These are phyloP conservation scores for Myotis daubentonii DNA, from an alignment of 2,797 vertebrate genomes.

Conservation along the genomic window DNA sequence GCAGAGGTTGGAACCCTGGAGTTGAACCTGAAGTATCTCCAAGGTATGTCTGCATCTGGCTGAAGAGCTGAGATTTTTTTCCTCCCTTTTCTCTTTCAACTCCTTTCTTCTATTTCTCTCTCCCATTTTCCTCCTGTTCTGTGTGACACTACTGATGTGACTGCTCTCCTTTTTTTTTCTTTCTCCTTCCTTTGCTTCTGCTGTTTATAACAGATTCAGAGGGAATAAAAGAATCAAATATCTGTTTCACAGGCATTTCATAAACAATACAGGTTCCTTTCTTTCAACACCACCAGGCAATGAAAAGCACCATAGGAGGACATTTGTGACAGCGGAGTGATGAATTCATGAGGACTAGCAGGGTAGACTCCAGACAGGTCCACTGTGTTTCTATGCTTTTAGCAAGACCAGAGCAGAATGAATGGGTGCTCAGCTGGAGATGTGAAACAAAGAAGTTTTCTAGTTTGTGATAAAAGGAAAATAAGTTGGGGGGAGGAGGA, in stretches of 20 bases:
- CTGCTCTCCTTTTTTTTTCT: neutral
- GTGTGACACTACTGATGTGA: neutral
- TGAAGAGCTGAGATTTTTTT: neutral
- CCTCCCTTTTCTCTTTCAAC: neutral
- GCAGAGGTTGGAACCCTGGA: neutral
- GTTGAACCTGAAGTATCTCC: neutral
- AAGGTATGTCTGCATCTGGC: neutral
- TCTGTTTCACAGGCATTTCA: conserved; percentile 64
- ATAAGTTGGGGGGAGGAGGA: conserved; percentile 13
- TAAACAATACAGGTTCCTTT: conserved; percentile 63
- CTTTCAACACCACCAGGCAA: conserved; percentile 3
- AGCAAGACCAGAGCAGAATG: conserved; percentile 25
- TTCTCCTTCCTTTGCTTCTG: neutral
- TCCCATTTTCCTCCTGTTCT: neutral
- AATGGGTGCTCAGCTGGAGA: conserved; percentile 39
- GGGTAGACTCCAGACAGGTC: conserved; percentile 6
- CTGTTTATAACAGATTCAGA: conserved; percentile 32
- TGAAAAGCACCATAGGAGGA: conserved; percentile 53
- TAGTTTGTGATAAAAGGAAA: conserved; percentile 65
- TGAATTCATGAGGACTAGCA: conserved; percentile 47
- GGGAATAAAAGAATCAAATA: conserved; percentile 47
- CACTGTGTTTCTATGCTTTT: conserved; percentile 32
- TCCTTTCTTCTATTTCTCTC: neutral
- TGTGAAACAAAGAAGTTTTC: conserved; percentile 54
- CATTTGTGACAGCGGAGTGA: conserved; percentile 48